A percentile compares a stretch with the other conserved stretches of the same genome.
phyloP scores from a whole-genome alignment of 1,140 invertebrate species.

The Geopemphigus sp. region DNA sequence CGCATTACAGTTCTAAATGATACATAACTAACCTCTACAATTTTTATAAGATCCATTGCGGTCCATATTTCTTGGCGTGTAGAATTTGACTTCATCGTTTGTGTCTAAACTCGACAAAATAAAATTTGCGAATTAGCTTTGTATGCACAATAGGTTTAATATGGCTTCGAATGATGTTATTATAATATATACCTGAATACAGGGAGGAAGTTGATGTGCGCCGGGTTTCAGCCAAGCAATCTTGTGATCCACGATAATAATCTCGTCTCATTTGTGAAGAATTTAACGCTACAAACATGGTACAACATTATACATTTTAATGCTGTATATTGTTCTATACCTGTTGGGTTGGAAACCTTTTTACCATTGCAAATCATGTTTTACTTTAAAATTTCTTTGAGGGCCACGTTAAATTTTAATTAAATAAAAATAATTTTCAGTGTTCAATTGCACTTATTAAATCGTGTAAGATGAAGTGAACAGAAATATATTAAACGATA shows the following conservation, averaged over 20 bases:
- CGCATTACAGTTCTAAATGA: neutral
- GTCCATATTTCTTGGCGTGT: conserved; percentile 70
- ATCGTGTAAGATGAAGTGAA: no score
- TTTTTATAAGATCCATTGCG: conserved; percentile 82
- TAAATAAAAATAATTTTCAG: no score
- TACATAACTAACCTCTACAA: conserved; percentile 60
- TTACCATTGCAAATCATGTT: no score
- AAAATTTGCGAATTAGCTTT: conserved; percentile 55
- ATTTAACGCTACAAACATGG: conserved; percentile 35
- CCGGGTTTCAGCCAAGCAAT: conserved; percentile 66
- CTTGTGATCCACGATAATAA: conserved; percentile 82
- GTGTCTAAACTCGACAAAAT: conserved; percentile 70
- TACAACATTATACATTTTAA: conserved; percentile 8
- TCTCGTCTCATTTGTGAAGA: conserved; percentile 63
- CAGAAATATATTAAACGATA: no score
- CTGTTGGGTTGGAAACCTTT: no score
- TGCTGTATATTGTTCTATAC: neutral
- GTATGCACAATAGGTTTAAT: no score
- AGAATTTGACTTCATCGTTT: conserved; percentile 69
- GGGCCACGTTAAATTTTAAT: no score
- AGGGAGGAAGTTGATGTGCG: conserved; percentile 52
- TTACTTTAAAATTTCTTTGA: no score
- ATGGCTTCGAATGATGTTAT: conserved; percentile 53
- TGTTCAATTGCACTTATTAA: no score
- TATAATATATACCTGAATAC: conserved; percentile 58